Conservation (phyloP, 2,113 vertebrate genomes). For the Anhinga rufa region DNA sequence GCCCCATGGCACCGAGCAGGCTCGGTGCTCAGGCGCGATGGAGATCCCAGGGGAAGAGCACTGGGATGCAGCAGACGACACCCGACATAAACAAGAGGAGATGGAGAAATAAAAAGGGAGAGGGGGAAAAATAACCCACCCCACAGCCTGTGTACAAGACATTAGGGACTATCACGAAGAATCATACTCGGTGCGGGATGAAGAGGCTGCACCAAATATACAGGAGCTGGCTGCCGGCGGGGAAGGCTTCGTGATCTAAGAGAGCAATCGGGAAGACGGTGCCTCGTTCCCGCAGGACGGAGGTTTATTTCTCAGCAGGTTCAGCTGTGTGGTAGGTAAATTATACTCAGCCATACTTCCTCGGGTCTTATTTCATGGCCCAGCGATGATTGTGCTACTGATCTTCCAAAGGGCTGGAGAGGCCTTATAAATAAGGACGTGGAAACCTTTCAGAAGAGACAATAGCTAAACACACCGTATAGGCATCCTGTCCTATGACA, state of each 20-base stretch:
- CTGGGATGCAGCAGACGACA: neutral
- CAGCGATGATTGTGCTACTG: neutral
- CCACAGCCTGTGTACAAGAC: neutral
- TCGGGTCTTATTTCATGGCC: neutral
- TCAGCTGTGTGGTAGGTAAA: neutral
- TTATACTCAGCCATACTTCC: neutral
- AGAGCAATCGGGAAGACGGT: neutral
- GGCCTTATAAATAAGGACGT: neutral
- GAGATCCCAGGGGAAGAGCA: neutral
- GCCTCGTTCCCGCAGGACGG: neutral
- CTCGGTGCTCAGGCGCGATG: neutral
- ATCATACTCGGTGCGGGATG: neutral
- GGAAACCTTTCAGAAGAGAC: neutral
- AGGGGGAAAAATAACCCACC: neutral
- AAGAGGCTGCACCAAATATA: neutral
- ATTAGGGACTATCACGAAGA: neutral
- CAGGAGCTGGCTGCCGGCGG: neutral
- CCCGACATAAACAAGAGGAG: neutral
- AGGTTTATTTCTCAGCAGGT: neutral
- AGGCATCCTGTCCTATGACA: neutral
- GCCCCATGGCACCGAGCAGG: fast-evolving
- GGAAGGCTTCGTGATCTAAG: neutral
- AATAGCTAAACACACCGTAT: fast-evolving
- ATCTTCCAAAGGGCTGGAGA: neutral
- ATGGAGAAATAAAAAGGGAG: neutral